Conservation (phyloP, 2,888 invertebrate species). For the Anticlea derivata region DNA sequence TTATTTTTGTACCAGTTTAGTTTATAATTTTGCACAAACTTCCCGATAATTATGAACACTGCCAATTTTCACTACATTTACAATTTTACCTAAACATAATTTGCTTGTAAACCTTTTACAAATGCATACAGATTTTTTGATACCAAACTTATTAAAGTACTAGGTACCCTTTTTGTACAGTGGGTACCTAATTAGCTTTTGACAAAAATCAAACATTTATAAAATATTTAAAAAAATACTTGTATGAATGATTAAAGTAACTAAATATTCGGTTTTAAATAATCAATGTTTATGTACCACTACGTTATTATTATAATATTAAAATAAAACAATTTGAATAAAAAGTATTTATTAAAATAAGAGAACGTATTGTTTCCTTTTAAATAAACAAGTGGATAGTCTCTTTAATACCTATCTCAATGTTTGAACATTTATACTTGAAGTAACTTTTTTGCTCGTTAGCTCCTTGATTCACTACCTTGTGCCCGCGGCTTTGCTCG, state of each 20-base stretch:
- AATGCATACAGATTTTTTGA: constrained; percentile 1
- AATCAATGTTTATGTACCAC: constrained; percentile 41
- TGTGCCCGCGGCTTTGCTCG: too few species aligned
- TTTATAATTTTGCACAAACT: constrained; percentile 44
- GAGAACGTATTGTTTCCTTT: constrained; percentile 53
- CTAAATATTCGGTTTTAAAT: constrained; percentile 28
- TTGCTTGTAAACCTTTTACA: constrained; percentile 1
- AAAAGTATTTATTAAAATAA: constrained; percentile 80
- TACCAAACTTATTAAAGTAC: neutral
- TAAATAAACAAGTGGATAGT: too few species aligned
- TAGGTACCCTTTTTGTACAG: neutral
- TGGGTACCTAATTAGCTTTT: neutral
- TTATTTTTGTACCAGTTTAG: constrained; percentile 76
- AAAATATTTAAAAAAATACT: constrained; percentile 7
- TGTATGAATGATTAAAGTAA: constrained; percentile 35
- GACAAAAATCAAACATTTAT: neutral
- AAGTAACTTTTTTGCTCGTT: too few species aligned
- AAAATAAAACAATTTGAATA: constrained; percentile 64
- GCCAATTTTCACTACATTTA: constrained; percentile 53
- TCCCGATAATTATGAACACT: constrained; percentile 51
- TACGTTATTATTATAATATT: constrained; percentile 28
- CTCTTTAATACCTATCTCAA: too few species aligned
- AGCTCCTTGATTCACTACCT: too few species aligned
- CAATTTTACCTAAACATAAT: neutral
- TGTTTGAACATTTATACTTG: too few species aligned